Conservation (phyloP, 1,140 invertebrate species). For the Oryctes rhinoceros region DNA sequence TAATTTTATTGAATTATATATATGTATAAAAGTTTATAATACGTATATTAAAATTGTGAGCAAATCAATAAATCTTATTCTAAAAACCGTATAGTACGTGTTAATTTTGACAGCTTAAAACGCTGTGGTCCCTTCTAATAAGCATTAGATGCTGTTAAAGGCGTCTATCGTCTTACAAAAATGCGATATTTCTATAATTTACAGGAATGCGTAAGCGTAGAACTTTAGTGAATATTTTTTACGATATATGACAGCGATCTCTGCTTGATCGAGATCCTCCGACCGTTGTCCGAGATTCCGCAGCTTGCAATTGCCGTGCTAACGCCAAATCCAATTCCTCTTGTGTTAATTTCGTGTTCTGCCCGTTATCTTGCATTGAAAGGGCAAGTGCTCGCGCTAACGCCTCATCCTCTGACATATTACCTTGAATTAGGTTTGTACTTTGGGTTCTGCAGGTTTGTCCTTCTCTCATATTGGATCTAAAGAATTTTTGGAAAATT, state of each 20-base stretch:
- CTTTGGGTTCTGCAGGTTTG: slow-evolving; percentile 16
- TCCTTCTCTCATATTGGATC: slow-evolving; percentile 1
- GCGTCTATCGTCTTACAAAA: background rate
- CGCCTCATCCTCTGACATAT: slow-evolving; percentile 79
- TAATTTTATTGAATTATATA: background rate
- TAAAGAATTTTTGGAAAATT: slow-evolving; percentile 12
- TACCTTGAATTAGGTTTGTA: background rate
- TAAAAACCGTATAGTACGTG: background rate
- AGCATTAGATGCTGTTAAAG: slow-evolving; percentile 32
- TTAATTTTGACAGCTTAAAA: background rate
- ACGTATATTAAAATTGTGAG: slow-evolving; percentile 8
- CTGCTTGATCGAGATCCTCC: slow-evolving; percentile 43
- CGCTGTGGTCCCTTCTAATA: slow-evolving; percentile 23
- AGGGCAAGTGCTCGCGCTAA: slow-evolving; percentile 81
- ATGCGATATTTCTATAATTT: background rate
- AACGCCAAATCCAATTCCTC: slow-evolving; percentile 58
- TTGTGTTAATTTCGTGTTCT: slow-evolving; percentile 51
- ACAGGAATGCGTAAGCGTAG: slow-evolving; percentile 13
- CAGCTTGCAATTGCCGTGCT: slow-evolving; percentile 58
- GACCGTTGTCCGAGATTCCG: slow-evolving; percentile 49
- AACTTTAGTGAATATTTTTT: slow-evolving; percentile 11
- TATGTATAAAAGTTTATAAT: slow-evolving; percentile 12
- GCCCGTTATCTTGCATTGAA: slow-evolving; percentile 70
- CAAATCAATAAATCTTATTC: background rate
- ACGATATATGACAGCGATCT: slow-evolving; percentile 56